Base-by-base conservation (phyloP, 35 echinoderm and acorn worm genomes). In the Stichopus chloronotus region DNA sequence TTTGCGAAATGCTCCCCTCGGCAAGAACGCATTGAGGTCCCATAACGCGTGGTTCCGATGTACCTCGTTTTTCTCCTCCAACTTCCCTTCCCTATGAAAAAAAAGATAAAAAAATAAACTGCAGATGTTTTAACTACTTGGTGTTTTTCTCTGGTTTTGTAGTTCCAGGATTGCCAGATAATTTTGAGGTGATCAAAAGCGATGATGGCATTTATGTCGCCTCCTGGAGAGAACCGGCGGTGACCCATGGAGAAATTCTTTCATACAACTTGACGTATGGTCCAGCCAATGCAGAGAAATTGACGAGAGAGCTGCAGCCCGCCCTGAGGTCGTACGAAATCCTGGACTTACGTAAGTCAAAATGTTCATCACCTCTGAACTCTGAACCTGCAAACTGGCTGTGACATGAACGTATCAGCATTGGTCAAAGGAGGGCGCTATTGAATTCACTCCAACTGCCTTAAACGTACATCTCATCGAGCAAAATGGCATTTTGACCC, bases 91-190 rank as follows among this genome's bases (percentile, higher is more conserved):
- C 5, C 8, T 17, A 9, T 13, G 8, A 9, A 65, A 65, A 65
- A 65, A 65, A 6, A 65, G n/a, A n/a, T n/a, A n/a, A 61, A 74
- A 74, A 74, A 74, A 17, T 65, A 65, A 65, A 63, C 30, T 43
- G 30, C 30, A 43, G 17, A 6, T n/a, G 20, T 85, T 60, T 19
- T 20, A 19, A 17, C 14, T 58, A 7, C n/a, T 58, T 43, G 23
- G 82, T 74, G 61, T 74, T 74, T 7, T n/a, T 74, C 19, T 74
- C 69, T 20, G 30, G 30, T 78, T 23, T 78, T 78, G 0, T 23
- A 98, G 97, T 99, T 89, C 97, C 97, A 9, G 92, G 95, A 19
- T 59, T 53, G 52, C 97, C 97, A 52, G 60, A 13, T 76, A 59
- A 83, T 10, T 96, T 99, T 93, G 20, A 25, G 0, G 80, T 96